Evolutionary conservation across 1,140 invertebrate genomes (phyloP), one percentile per base, ranked within the genome.

Genomic region (Stenopsyche tienmushanensis): DNA sequence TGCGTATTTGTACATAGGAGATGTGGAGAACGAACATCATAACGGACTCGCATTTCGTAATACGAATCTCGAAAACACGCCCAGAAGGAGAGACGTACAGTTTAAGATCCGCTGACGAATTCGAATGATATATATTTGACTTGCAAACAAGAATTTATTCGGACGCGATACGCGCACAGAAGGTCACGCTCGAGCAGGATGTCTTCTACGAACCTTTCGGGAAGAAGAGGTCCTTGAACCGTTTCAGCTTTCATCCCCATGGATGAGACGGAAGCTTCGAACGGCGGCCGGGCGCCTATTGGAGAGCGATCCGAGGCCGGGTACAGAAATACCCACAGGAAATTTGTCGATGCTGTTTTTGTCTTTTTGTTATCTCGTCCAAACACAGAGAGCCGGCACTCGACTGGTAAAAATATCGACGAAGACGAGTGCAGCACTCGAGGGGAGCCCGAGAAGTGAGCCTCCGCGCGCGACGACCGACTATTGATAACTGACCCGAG

Each of bases 321-420:
- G 45, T 65, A 62, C 67, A 54, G 67, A 69, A 69, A 69, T 69
- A 69, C 54, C 20, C 64, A 69, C 67, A 69, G 67, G 67, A 69
- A 69, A 69, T 62, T 65, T 54, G 67, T 65, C 65, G 58, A 47
- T 62, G 62, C 65, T 62, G 60, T 64, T 69, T 64, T 69, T 69
- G 65, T 55, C 55, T 60, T 66, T 66, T 66, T 55, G 62, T 57
- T 57, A 62, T 62, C 65, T 47, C n/a, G n/a, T n/a, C n/a, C 29
- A 34, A 5, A 34, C 29, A 34, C 29, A 13, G 13, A 34, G 34
- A 57, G 17, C 54, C 24, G 52, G 39, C 29, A 54, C 39, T 34
- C 52, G 15, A 54, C 24, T n/a, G 24, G 21, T 44, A 29, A 20
- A 29, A 29, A 53, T 53, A 53, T 13, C 23, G 23, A n/a, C 15